A percentile compares a stretch with the other conserved stretches of the same genome.
Conservation (phyloP, 2,888 invertebrate genomes). For the Rhingia rostrata region DNA sequence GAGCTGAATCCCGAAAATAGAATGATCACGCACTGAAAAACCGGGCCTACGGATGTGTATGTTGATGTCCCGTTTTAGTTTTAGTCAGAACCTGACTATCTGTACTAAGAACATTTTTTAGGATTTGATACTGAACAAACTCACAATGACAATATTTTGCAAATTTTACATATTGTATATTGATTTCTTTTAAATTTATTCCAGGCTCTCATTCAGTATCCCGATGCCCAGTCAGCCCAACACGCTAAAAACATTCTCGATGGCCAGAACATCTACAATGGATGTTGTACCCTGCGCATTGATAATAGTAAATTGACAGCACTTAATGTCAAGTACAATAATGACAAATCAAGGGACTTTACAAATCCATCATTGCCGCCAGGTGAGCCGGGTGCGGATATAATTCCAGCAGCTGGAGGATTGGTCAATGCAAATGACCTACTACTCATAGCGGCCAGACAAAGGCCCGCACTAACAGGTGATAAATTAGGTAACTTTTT, state of each 20-base stretch:
- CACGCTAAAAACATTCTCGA: conserved; percentile 98
- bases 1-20: too few species aligned
- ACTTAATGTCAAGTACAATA: conserved; percentile 99
- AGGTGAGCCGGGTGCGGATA: conserved; percentile 90
- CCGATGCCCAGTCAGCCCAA: conserved; percentile 98
- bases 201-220: conserved; percentile 99
- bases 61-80: too few species aligned
- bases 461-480: conserved; percentile 83
- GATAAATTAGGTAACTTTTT: conserved; percentile 83
- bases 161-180: background rate
- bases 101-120: too few species aligned
- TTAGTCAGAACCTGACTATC: too few species aligned
- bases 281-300: conserved; percentile 99
- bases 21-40: too few species aligned
- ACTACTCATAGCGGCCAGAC: conserved; percentile 83
- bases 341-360: conserved; percentile 99
- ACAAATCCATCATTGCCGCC: conserved; percentile 99
- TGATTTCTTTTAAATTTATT: conserved; percentile 75
- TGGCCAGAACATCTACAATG: conserved; percentile 99
- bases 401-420: conserved; percentile 84
- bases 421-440: conserved; percentile 85
- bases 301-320: conserved; percentile 99
- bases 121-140: too few species aligned
- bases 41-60: too few species aligned
- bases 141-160: too few species aligned